phyloP scores from a whole-genome alignment of 2,113 vertebrate species.

The Tychaedon coryphoeus region DNA sequence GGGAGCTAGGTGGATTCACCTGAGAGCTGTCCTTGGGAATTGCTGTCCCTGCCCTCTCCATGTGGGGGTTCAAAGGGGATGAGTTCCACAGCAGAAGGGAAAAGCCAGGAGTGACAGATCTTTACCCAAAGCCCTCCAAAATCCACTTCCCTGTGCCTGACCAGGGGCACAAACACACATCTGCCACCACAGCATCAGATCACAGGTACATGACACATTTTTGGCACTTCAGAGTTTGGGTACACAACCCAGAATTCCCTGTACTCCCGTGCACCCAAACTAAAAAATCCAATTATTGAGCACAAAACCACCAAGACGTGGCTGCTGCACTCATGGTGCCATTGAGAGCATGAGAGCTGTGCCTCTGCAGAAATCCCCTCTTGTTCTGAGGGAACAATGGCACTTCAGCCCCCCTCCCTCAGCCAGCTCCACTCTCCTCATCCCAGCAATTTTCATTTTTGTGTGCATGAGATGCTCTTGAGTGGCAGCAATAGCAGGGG shows the following conservation, averaged over 20 bases:
- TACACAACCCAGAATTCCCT: background rate
- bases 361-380: background rate
- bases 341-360: rapidly evolving
- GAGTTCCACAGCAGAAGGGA: background rate
- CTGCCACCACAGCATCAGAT: background rate
- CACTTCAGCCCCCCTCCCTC: background rate
- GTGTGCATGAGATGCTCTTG: background rate
- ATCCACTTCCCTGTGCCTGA: background rate
- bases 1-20: background rate
- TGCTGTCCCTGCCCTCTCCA: background rate
- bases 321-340: background rate
- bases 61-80: rapidly evolving
- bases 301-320: rapidly evolving
- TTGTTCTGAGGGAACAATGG: background rate
- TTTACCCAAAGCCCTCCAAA: background rate
- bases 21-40: background rate
- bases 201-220: rapidly evolving
- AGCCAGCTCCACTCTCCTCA: background rate
- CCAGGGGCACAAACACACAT: background rate
- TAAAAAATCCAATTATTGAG: background rate
- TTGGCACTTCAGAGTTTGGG: background rate
- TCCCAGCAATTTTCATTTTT: background rate
- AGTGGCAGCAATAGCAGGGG: rapidly evolving
- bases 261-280: rapidly evolving
- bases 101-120: background rate